phyloP scores from a whole-genome alignment of 2,888 invertebrate genomes.

The Metopia argyrocephala region DNA sequence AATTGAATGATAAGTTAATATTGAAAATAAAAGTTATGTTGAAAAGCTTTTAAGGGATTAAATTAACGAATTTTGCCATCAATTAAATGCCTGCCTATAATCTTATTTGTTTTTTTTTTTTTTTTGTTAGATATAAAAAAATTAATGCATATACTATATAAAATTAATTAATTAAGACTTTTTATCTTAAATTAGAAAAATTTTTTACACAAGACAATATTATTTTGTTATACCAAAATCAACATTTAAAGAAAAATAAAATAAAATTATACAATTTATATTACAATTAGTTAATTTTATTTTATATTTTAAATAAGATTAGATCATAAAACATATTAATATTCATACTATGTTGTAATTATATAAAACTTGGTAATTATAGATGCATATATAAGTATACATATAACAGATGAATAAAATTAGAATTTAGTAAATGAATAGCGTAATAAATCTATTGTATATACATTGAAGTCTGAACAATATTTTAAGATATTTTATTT shows the following conservation, averaged over 20 bases:
- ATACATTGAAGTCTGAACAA: constrained; percentile 39
- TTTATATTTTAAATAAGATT: background rate
- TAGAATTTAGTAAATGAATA: background rate
- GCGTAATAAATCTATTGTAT: background rate
- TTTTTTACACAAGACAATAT: background rate
- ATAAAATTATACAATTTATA: background rate
- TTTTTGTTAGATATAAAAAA: background rate
- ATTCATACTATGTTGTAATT: background rate
- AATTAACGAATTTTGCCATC: background rate
- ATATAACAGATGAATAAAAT: background rate
- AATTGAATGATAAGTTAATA: background rate
- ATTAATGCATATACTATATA: no score
- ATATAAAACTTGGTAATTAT: background rate
- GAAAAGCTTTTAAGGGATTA: background rate
- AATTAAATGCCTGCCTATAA: no score
- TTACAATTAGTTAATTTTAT: background rate
- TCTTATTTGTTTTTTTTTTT: background rate
- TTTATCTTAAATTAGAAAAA: background rate
- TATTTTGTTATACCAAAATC: background rate
- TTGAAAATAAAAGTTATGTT: background rate
- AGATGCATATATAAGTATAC: background rate
- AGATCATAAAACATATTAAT: background rate
- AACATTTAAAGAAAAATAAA: constrained; percentile 5
- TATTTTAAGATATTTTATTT: constrained; percentile 23
- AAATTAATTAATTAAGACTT: background rate